Conservation (phyloP, 2,888 invertebrate species). For the Leucoma salicis region DNA sequence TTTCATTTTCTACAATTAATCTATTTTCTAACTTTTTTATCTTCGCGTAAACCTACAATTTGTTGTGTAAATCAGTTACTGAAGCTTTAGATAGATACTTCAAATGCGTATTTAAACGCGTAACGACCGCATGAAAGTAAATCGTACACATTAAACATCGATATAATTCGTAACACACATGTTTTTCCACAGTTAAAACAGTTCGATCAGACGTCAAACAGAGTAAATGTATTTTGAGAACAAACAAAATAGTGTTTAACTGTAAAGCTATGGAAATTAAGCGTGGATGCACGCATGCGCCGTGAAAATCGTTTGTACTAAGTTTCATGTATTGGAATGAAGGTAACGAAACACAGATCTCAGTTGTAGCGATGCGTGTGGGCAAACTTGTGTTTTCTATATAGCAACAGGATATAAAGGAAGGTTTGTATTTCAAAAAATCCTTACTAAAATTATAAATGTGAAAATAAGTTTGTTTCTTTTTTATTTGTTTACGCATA, state of each 20-base stretch:
- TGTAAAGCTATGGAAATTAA: slow-evolving; percentile 44
- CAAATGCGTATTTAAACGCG: slow-evolving; percentile 24
- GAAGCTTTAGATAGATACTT: slow-evolving; percentile 20
- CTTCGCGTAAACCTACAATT: not conserved
- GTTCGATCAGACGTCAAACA: slow-evolving; percentile 61
- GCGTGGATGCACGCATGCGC: slow-evolving; percentile 39
- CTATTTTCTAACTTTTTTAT: not conserved
- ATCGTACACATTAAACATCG: slow-evolving; percentile 38
- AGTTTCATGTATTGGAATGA: slow-evolving; percentile 47
- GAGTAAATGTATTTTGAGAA: slow-evolving; percentile 71
- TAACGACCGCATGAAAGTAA: slow-evolving; percentile 39
- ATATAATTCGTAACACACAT: slow-evolving; percentile 42
- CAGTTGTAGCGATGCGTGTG: slow-evolving; percentile 46
- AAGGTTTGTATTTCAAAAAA: too few species aligned
- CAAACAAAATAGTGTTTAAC: slow-evolving; percentile 53
- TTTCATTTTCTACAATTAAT: too few species aligned
- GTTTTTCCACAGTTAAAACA: slow-evolving; percentile 63
- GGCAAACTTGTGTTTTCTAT: slow-evolving; percentile 37
- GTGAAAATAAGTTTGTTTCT: too few species aligned
- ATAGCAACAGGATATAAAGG: slow-evolving; percentile 18
- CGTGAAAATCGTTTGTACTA: slow-evolving; percentile 67
- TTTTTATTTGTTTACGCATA: too few species aligned
- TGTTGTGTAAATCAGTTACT: not conserved
- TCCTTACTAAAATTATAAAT: too few species aligned
- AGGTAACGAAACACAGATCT: slow-evolving; percentile 41